Evolutionary conservation across 2,888 invertebrate species (phyloP), one percentile per base, ranked within the genome.

Genomic region (Limnephilus rhombicus): DNA sequence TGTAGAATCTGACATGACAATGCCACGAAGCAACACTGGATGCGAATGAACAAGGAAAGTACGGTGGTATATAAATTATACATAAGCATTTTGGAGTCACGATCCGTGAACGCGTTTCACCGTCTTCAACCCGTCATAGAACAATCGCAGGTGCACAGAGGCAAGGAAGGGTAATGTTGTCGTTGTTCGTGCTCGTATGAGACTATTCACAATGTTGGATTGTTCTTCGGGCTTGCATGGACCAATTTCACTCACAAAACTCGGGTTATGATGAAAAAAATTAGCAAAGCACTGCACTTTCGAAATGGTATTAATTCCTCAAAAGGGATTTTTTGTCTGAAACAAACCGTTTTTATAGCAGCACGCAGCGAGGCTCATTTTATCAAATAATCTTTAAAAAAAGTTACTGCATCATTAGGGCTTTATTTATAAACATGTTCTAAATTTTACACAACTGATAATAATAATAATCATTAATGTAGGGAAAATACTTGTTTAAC

Each of bases 81-180:
- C 68, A 24, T n/a, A 41, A 41, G 41, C 41, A 68, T 24, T 68
- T 68, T 34, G 34, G 45, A 89, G 89, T 68, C 68, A 80, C 89
- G 68, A 80, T 31, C 89, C 80, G 89, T 80, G 89, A 89, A 37
- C n/a, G 89, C 80, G 53, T 53, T 89, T 89, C 86, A 45, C 45
- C 90, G 68, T 90, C 92, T 45, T 86, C 29, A 53, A n/a, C 86
- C 86, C 85, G n/a, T 49, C 29, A n/a, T 45, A 41, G 82, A 91
- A 92, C 90, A 92, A 92, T 90, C 92, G 80, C 88, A 91, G 85
- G 91, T 81, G 86, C 68, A 81, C 29, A 81, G 83, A 68, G 85
- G 90, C 24, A 53, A 41, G 82, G 90, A 68, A 34, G 24, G 31
- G 31, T 53, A 45, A 86, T 86, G n/a, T n/a, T 82, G 29, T 81